Conservation (phyloP, 1,140 invertebrate genomes). For the Calephelis virginiensis region DNA sequence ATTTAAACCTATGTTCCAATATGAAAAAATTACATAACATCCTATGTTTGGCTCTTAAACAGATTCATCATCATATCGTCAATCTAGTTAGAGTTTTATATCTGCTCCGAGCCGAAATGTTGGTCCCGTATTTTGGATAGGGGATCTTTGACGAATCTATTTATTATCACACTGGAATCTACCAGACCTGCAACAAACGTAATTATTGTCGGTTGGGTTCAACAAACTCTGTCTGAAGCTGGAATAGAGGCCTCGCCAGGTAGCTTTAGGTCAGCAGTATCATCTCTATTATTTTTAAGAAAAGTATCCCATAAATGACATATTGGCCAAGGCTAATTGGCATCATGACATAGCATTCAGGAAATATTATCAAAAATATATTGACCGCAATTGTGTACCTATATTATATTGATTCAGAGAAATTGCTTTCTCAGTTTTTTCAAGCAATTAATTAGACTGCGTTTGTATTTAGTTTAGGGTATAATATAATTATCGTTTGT, state of each 20-base stretch:
- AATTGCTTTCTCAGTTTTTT: conserved; percentile 30
- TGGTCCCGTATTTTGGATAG: conserved; percentile 34
- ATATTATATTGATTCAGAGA: conserved; percentile 20
- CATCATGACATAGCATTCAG: conserved; percentile 29
- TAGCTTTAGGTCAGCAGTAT: conserved; percentile 42
- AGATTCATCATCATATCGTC: conserved; percentile 36
- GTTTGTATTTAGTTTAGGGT: too few species aligned
- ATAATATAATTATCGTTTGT: too few species aligned
- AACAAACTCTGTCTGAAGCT: conserved; percentile 32
- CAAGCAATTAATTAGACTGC: background rate
- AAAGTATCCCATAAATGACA: conserved; percentile 39
- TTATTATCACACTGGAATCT: conserved; percentile 27
- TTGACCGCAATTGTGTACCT: conserved; percentile 5
- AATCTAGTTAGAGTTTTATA: conserved; percentile 48
- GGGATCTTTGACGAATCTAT: conserved; percentile 28
- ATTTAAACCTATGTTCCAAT: too few species aligned
- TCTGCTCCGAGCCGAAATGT: conserved; percentile 27
- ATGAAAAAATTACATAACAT: conserved; percentile 40
- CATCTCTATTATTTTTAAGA: conserved; percentile 40
- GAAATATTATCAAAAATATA: conserved; percentile 30
- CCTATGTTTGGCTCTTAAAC: conserved; percentile 56
- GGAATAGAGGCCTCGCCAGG: conserved; percentile 44
- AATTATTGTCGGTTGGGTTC: conserved; percentile 52
- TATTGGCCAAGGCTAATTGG: conserved; percentile 40
- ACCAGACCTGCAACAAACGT: conserved; percentile 38